Conservation (phyloP, 1,140 invertebrate genomes). For the Diabrotica undecimpunctata region DNA sequence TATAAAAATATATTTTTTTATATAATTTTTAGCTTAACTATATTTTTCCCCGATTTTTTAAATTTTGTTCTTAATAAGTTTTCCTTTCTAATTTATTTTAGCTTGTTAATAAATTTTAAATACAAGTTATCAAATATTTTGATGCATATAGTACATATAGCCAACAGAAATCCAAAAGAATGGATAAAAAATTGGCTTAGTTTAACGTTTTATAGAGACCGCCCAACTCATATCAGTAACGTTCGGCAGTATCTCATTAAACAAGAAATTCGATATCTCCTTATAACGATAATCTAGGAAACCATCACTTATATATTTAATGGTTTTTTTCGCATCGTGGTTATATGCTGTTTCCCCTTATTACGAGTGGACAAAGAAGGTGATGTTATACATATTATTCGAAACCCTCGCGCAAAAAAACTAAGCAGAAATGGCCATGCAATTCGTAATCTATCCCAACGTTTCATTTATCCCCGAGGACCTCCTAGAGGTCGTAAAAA, state of each 20-base stretch:
- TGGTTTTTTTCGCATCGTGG: constrained; percentile 23
- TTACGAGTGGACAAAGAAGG: constrained; percentile 34
- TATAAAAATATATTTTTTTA: no score
- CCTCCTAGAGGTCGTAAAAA: constrained; percentile 32
- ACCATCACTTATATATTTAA: constrained; percentile 27
- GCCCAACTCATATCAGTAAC: not conserved
- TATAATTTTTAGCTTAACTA: no score
- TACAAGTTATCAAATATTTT: no score
- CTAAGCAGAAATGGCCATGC: constrained; percentile 37
- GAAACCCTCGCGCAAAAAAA: constrained; percentile 36
- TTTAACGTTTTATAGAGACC: no score
- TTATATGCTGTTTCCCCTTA: constrained; percentile 26
- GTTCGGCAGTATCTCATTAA: constrained; percentile 21
- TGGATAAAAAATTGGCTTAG: no score
- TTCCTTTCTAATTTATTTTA: no score
- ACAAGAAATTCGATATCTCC: constrained; percentile 17
- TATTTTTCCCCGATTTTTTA: no score
- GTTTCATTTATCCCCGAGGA: constrained; percentile 38
- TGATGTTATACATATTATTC: constrained; percentile 36
- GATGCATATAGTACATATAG: no score
- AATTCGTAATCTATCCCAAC: constrained; percentile 39
- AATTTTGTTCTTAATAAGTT: no score
- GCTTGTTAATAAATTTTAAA: no score
- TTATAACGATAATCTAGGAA: constrained; percentile 22
- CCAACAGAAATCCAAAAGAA: no score